Evolutionary conservation across 1,140 invertebrate species (phyloP).

Genomic region (Acromyrmex charruanus): DNA sequence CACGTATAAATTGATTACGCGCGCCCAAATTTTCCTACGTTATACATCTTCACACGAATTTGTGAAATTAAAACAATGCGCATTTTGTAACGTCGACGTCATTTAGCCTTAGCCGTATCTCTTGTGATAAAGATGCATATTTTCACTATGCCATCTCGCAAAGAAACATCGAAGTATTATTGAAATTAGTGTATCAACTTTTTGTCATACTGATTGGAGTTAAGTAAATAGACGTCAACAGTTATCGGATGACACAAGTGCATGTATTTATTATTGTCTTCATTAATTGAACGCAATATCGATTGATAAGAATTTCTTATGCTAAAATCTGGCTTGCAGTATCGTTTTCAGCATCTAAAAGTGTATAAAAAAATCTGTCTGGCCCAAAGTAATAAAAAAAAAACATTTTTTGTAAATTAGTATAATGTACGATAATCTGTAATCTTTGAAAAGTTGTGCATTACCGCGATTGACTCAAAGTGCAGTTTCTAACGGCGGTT

Average conservation of each 20-base stretch:
- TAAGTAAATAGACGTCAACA: not conserved
- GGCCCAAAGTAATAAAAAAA: too few relatives aligned
- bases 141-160: not conserved
- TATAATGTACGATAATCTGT: not conserved
- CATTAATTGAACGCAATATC: slow-evolving; percentile 25
- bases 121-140: not conserved
- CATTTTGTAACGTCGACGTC: not conserved
- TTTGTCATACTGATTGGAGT: not conserved
- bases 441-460: not conserved
- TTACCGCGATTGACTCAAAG: not conserved
- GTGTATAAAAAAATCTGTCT: too few relatives aligned
- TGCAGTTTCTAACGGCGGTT: not conserved
- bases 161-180: not conserved
- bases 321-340: too few relatives aligned
- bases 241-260: slow-evolving; percentile 7
- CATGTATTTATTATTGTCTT: not conserved
- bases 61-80: slow-evolving; percentile 6
- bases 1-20: slow-evolving; percentile 13
- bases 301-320: not conserved
- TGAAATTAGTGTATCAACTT: not conserved
- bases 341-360: not conserved
- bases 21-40: slow-evolving; percentile 6
- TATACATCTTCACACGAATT: not conserved
- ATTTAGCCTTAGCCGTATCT: not conserved
- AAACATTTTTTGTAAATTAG: too few relatives aligned